Evolutionary conservation across 2,797 vertebrate genomes (phyloP).

Genomic region (Channallabes apus): DNA sequence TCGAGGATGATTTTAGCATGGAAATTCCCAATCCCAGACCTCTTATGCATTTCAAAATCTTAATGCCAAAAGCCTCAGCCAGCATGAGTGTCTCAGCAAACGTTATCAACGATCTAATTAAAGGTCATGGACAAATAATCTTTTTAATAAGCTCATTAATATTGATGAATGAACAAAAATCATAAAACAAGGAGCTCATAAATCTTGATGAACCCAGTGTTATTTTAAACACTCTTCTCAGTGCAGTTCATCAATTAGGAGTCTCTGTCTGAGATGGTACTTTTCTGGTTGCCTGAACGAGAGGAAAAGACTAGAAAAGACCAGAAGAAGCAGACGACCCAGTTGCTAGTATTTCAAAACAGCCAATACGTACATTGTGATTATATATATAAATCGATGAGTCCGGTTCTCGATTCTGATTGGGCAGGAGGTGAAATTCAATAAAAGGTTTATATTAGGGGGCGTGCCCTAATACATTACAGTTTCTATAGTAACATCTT

Average conservation of each 20-base stretch:
- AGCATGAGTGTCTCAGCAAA: not conserved
- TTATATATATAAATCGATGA: not conserved
- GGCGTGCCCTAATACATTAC: not conserved
- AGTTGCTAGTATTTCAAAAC: no score
- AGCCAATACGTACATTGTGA: not conserved
- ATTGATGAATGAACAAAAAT: not conserved
- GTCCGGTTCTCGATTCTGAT: not conserved
- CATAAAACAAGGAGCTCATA: not conserved
- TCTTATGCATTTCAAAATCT: not conserved
- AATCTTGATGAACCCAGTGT: not conserved
- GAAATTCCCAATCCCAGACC: not conserved
- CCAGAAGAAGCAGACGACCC: not conserved
- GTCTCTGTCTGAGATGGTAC: not conserved
- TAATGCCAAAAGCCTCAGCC: conserved; percentile 3
- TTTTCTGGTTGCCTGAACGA: no score
- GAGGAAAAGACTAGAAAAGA: no score
- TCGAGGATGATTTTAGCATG: not conserved
- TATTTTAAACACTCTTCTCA: not conserved
- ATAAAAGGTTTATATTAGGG: not conserved
- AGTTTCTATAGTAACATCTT: not conserved
- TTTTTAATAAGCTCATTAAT: conserved; percentile 16
- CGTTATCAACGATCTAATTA: conserved; percentile 16
- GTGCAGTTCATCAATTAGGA: not conserved
- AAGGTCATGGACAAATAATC: conserved; percentile 31
- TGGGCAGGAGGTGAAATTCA: not conserved